These are phyloP conservation scores for Suillia variegata DNA, from an alignment of 2,888 invertebrate species.

Conservation along the genomic window DNA sequence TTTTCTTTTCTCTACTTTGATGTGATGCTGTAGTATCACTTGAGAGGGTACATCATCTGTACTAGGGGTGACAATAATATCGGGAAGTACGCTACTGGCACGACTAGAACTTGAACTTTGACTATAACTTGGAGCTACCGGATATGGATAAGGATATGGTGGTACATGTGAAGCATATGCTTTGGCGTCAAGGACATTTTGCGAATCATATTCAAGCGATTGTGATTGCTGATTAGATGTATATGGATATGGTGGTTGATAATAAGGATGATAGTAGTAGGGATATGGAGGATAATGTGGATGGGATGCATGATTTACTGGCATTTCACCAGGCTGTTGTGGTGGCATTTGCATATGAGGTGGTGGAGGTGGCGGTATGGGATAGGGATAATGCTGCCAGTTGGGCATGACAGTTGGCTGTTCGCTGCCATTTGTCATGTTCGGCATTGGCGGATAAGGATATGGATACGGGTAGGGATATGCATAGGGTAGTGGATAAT, in stretches of 20 bases:
- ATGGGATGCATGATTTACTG: constrained; percentile 28
- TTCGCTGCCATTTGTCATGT: constrained; percentile 4
- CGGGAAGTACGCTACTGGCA: constrained; percentile 52
- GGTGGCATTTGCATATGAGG: constrained; percentile 29
- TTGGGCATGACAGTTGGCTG: too few species aligned
- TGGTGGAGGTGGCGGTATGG: constrained; percentile 34
- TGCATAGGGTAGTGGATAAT: constrained; percentile 39
- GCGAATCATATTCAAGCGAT: constrained; percentile 38
- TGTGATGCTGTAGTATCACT: constrained; percentile 45
- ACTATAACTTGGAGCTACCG: constrained; percentile 44
- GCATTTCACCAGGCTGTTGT: constrained; percentile 29
- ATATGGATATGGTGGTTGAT: constrained; percentile 39
- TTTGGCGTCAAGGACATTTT: constrained; percentile 30
- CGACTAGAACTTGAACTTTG: constrained; percentile 44
- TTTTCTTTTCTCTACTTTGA: constrained; percentile 42
- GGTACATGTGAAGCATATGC: constrained; percentile 40
- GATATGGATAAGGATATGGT: constrained; percentile 41
- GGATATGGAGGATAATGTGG: constrained; percentile 43
- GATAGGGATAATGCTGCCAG: constrained; percentile 25
- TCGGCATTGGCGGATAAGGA: constrained; percentile 45
- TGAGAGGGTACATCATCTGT: constrained; percentile 53
- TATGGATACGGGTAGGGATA: constrained; percentile 53
- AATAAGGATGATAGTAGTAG: constrained; percentile 52
- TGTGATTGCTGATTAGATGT: constrained; percentile 23
- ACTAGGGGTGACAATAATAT: constrained; percentile 57